Conservation (phyloP, 2,888 invertebrate species). For the Aphrophora alni region DNA sequence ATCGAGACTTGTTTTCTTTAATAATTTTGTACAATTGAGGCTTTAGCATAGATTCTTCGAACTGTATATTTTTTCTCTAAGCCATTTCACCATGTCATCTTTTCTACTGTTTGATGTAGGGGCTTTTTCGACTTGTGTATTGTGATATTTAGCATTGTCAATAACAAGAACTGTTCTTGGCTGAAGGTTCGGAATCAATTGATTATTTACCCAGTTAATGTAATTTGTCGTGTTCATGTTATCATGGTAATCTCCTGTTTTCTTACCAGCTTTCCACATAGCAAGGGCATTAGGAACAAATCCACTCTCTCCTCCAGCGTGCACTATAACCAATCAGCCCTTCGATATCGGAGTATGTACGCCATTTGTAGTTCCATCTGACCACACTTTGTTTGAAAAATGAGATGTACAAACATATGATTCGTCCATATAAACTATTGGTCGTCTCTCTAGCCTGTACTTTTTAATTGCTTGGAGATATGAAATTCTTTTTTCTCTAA, state of each 20-base stretch:
- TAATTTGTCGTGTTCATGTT: constrained; percentile 4
- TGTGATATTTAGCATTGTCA: constrained; percentile 18
- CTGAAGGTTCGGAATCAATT: background rate
- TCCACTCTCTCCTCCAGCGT: constrained; percentile 14
- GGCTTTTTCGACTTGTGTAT: background rate
- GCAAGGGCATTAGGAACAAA: background rate
- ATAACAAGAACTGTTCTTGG: background rate
- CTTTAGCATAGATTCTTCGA: background rate
- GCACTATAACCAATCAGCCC: background rate
- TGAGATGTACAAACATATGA: background rate
- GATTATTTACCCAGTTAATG: background rate
- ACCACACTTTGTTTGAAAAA: background rate
- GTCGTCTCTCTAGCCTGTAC: constrained; percentile 11
- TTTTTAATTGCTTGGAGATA: background rate
- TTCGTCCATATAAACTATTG: constrained; percentile 16
- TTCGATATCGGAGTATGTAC: background rate
- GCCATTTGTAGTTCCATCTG: background rate
- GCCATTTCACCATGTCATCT: constrained; percentile 3
- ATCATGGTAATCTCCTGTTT: background rate
- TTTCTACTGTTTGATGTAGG: background rate
- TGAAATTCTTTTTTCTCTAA: background rate
- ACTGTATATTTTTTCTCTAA: background rate
- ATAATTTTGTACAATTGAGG: background rate
- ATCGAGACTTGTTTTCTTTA: background rate
- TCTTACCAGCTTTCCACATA: background rate